Base-by-base conservation (phyloP, 2,113 vertebrate species). In the Sula dactylatra region DNA sequence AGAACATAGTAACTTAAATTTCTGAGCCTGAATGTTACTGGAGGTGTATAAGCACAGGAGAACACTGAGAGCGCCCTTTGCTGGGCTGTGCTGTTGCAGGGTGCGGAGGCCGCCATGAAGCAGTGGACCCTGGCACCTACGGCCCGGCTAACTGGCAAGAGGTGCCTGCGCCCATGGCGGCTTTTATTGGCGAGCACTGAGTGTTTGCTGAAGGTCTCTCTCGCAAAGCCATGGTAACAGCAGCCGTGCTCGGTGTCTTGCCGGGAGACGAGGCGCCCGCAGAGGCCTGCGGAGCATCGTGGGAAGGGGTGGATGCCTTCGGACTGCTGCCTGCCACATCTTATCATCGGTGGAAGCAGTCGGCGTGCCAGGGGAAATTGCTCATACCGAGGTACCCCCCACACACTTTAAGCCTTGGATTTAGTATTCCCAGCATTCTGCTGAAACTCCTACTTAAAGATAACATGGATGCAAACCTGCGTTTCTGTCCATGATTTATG, bases 161-260 rank as follows among this genome's bases (percentile, higher is more conserved):
- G 24, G 54, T 24, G 61, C 66, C 66, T 1, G 9, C 19, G 44
- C 83, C 2, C 3, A 18, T 4, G 11, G 64, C 81, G 61, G 81
- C 42, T 16, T 58, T 44, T 32, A 14, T 24, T 58, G 89, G 73
- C 4, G 6, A 67, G 86, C 9, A 0, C 36, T 15, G 17, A 3
- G 65, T 52, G 82, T 90, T 78, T 79, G 82, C 86, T 34, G 11
- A 79, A 82, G 90, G 90, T 69, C 86, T 90, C 32, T 83, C 59
- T 73, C 13, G 0, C 79, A 94, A 62, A 88, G 84, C 93, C 88
- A 73, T 83, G 93, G 83, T 61, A 92, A 95, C 86, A 36, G 71
- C 66, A 73, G 94, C 65, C 16, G 0, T 1, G 13, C 55, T 80
- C 13, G 0, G 6, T 73, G 86, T 79, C 77, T 93, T 82, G 86